A percentile compares a stretch with the other conserved stretches of the same genome.
Conservation (phyloP, 2,888 invertebrate species). For the Parnassius glacialis region DNA sequence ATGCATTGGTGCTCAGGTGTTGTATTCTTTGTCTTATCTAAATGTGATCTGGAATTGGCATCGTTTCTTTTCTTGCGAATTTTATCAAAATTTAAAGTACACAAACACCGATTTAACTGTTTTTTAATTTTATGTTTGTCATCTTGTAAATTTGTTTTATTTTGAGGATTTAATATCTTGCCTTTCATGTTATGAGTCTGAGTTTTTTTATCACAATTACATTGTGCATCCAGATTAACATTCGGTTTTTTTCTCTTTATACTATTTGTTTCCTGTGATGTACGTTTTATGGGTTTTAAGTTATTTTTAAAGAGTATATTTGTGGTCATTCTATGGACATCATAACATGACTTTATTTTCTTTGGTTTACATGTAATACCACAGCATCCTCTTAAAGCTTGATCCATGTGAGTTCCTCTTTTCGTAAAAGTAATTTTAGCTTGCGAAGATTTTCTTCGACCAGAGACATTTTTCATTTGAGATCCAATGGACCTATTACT, state of each 20-base stretch:
- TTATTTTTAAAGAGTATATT: slow-evolving; percentile 10
- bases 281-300: slow-evolving; percentile 2
- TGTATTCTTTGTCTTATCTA: slow-evolving; percentile 3
- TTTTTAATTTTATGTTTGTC: not conserved
- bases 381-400: not conserved
- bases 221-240: not conserved
- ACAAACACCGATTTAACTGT: not conserved
- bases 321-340: not conserved
- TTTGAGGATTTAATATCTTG: slow-evolving; percentile 8
- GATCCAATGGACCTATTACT: slow-evolving; percentile 15
- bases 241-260: slow-evolving; percentile 1
- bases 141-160: not conserved
- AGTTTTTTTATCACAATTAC: slow-evolving; percentile 19
- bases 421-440: slow-evolving; percentile 17
- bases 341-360: slow-evolving; percentile 4
- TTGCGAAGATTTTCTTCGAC: slow-evolving; percentile 15
- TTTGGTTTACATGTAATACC: slow-evolving; percentile 1
- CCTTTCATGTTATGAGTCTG: slow-evolving; percentile 15
- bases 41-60: not conserved
- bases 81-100: not conserved
- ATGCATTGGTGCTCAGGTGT: slow-evolving; percentile 28
- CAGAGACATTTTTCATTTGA: slow-evolving; percentile 9
- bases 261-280: not conserved
- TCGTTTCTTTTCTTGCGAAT: slow-evolving; percentile 6
- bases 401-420: slow-evolving; percentile 8